A percentile compares a stretch with the other conserved stretches of the same genome.
Conservation (phyloP, 2,888 invertebrate species). For the Drosophila borealis region DNA sequence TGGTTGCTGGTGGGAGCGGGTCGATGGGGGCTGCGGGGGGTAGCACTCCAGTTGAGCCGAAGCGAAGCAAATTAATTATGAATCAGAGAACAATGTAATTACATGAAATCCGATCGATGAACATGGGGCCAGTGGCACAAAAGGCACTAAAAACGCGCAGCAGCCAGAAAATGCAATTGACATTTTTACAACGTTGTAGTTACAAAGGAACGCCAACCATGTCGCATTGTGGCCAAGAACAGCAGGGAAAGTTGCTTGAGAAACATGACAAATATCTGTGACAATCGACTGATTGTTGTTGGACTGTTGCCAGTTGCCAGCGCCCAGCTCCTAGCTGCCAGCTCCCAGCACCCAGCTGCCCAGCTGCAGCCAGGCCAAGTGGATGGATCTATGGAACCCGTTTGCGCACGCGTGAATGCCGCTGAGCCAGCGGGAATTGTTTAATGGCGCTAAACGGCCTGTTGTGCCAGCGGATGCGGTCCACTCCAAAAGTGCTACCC, state of each 20-base stretch:
- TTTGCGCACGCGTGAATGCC: constrained; percentile 81
- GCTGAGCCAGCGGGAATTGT: constrained; percentile 80
- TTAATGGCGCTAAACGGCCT: constrained; percentile 78
- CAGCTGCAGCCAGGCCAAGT: constrained; percentile 9
- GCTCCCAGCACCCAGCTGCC: background rate
- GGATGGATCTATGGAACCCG: constrained; percentile 45
- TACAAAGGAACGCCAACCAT: constrained; percentile 61
- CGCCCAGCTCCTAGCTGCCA: constrained; percentile 2
- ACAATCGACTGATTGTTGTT: constrained; percentile 80
- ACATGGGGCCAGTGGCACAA: constrained; percentile 63
- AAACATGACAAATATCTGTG: constrained; percentile 81
- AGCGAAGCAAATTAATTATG: constrained; percentile 77
- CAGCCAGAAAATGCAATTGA: constrained; percentile 73
- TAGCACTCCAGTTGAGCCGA: constrained; percentile 10
- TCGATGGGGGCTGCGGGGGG: too few species aligned
- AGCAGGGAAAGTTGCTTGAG: constrained; percentile 73
- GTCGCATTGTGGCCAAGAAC: constrained; percentile 59
- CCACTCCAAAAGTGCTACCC: constrained; percentile 30
- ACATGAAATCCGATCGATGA: constrained; percentile 82
- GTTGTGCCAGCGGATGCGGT: constrained; percentile 65
- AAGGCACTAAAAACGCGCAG: constrained; percentile 37
- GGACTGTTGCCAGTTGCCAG: constrained; percentile 13
- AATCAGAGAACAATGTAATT: constrained; percentile 83
- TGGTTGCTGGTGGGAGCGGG: background rate
- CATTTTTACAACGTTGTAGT: constrained; percentile 78